A percentile compares a stretch with the other conserved stretches of the same genome.
Conservation (phyloP, 2,797 vertebrate genomes). For the Xiphorhynchus erythropygius region DNA sequence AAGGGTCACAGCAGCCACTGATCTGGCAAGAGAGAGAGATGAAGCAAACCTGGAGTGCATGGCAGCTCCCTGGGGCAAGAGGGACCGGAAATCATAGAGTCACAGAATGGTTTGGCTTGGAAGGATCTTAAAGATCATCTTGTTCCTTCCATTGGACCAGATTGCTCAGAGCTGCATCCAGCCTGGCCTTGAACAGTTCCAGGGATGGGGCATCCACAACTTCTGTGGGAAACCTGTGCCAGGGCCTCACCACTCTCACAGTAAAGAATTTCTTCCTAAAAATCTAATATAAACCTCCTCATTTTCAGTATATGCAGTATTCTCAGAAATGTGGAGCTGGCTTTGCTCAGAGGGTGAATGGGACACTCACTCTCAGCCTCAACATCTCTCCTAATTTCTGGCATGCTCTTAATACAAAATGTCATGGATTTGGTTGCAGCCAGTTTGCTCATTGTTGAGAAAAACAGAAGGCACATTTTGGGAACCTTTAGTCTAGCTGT, state of each 20-base stretch:
- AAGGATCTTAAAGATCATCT: neutral
- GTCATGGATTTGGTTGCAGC: neutral
- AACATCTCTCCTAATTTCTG: neutral
- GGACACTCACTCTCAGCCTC: neutral
- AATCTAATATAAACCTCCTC: neutral
- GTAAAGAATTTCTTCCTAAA: neutral
- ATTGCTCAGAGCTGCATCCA: neutral
- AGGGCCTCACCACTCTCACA: neutral
- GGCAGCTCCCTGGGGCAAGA: no score
- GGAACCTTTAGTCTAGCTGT: neutral
- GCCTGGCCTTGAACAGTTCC: neutral
- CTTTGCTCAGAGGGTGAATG: neutral
- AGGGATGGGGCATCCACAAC: neutral
- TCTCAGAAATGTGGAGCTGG: neutral
- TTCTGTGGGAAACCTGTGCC: neutral
- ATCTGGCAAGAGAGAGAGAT: no score
- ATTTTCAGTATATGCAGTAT: neutral
- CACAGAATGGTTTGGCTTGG: neutral
- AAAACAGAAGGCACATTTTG: accelerated
- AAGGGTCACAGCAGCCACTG: no score
- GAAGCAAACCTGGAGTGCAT: no score
- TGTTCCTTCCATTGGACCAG: neutral
- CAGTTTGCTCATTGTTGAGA: neutral
- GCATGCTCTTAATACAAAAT: neutral
- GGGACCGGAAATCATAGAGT: no score